A percentile compares a stretch with the other conserved stretches of the same genome.
Conservation (phyloP, 2,113 vertebrate species). For the Carollia perspicillata region DNA sequence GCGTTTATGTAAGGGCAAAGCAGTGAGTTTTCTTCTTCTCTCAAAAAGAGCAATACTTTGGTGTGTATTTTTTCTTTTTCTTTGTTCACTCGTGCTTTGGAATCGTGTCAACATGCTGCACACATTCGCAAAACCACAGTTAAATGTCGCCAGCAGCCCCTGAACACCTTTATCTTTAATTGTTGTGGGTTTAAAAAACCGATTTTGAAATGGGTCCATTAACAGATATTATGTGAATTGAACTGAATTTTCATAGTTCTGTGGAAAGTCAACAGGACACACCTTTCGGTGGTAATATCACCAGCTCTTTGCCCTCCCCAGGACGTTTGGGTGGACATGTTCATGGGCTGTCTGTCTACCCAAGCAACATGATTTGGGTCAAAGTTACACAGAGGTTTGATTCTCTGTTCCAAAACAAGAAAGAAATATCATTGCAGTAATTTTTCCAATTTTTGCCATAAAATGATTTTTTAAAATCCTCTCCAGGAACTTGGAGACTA, state of each 20-base stretch:
- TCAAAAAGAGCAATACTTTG: neutral
- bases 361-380: neutral
- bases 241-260: neutral
- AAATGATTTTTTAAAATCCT: neutral
- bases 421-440: neutral
- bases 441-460: neutral
- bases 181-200: neutral
- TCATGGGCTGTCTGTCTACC: neutral
- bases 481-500: neutral
- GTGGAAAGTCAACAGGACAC: neutral
- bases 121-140: neutral
- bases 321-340: neutral
- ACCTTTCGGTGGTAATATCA: neutral
- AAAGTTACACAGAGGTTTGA: neutral
- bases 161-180: neutral
- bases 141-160: neutral
- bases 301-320: neutral
- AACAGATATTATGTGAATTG: neutral
- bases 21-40: neutral
- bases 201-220: neutral
- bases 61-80: slow-evolving; percentile 7
- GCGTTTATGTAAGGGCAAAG: neutral
- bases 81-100: neutral
- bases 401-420: neutral
- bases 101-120: neutral